phyloP scores from a whole-genome alignment of 2,797 vertebrate genomes.

The Schizopygopsis malacanthus region DNA sequence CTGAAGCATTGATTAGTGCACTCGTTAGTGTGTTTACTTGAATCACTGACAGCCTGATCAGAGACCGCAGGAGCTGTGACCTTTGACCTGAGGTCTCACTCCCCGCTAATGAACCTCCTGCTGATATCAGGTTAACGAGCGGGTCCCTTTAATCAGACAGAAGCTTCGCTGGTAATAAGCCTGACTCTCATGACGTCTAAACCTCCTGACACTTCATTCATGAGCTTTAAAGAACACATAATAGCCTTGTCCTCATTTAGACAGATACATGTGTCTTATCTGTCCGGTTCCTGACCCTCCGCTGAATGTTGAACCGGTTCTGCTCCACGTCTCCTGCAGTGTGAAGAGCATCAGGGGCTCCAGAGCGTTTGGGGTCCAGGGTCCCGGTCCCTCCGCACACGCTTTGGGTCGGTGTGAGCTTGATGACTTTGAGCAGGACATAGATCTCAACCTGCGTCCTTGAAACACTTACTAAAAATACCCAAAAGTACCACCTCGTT shows the following conservation, averaged over 20 bases:
- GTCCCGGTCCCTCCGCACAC: background rate
- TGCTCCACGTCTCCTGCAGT: background rate
- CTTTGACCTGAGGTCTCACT: constrained; percentile 62
- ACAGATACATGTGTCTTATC: background rate
- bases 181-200: background rate
- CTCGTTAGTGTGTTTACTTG: constrained; percentile 72
- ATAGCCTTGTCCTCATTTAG: background rate
- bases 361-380: background rate
- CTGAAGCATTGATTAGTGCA: constrained; percentile 66
- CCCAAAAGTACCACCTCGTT: too few species aligned
- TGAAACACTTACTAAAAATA: background rate
- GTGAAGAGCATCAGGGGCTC: background rate
- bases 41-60: constrained; percentile 78
- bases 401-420: background rate
- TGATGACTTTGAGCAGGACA: background rate
- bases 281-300: too few species aligned
- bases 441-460: background rate
- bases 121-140: constrained; percentile 64
- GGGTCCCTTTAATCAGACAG: background rate
- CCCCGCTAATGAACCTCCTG: constrained; percentile 78
- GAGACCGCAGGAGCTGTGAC: constrained; percentile 58
- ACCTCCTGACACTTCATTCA: background rate
- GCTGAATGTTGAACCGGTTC: background rate
- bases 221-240: background rate
- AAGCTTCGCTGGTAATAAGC: background rate